Evolutionary conservation across 2,113 vertebrate genomes (phyloP).

Genomic region (Psittacara wagleri): DNA sequence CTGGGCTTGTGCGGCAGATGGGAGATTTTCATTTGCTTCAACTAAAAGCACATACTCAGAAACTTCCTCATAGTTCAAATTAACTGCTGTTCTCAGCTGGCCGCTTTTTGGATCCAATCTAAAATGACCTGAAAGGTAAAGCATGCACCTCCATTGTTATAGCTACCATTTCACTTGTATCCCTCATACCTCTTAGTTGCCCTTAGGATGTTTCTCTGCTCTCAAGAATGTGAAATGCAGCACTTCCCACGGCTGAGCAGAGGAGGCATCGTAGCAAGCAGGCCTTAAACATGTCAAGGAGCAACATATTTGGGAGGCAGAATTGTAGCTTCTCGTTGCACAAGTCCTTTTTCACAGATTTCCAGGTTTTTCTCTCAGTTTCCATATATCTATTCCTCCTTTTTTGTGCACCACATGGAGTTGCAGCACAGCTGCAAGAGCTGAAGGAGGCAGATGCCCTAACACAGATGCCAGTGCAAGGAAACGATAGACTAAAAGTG

Average conservation of each 20-base stretch:
- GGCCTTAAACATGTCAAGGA: neutral
- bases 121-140: slow-evolving; percentile 58
- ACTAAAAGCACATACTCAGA: slow-evolving; percentile 57
- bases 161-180: neutral
- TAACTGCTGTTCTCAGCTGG: slow-evolving; percentile 51
- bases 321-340: neutral
- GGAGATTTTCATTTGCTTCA: neutral
- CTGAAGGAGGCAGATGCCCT: neutral
- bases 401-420: neutral
- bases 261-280: neutral
- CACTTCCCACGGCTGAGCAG: neutral
- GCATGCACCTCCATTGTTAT: accelerated
- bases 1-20: neutral
- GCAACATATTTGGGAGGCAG: neutral
- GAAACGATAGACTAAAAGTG: neutral
- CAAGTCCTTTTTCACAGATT: neutral
- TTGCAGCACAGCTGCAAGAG: neutral
- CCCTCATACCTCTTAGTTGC: neutral
- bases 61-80: slow-evolving; percentile 51
- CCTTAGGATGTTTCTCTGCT: neutral
- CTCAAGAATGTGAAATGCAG: neutral
- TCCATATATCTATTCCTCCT: neutral
- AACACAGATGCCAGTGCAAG: neutral
- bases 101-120: slow-evolving; percentile 47
- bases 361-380: neutral